These are phyloP conservation scores for Aix galericulata DNA, from an alignment of 2,113 vertebrate species.

Conservation along the genomic window DNA sequence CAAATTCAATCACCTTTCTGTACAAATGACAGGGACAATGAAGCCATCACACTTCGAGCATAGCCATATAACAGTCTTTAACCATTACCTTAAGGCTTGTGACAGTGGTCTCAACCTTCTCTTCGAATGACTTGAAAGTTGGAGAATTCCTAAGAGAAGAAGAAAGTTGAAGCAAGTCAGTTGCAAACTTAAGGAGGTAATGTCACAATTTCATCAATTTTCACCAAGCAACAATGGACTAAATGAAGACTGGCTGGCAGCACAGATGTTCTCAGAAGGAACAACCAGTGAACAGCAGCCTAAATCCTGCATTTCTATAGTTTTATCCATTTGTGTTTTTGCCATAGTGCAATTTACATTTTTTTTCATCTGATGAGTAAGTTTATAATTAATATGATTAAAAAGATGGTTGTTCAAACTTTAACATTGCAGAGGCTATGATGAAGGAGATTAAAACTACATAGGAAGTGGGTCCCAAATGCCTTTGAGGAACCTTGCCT, in stretches of 20 bases:
- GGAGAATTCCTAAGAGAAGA: slow-evolving; percentile 88
- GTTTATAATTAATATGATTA: not conserved
- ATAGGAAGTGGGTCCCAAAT: not conserved
- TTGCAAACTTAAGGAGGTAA: not conserved
- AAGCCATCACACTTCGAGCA: not conserved
- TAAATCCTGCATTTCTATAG: not conserved
- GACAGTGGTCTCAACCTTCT: slow-evolving; percentile 96
- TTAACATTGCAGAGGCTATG: not conserved
- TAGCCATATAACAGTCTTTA: not conserved
- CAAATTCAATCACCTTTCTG: not conserved
- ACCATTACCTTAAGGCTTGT: slow-evolving; percentile 90
- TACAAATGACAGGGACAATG: not conserved
- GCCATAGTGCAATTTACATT: not conserved
- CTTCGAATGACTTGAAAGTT: slow-evolving; percentile 97
- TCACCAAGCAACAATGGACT: not conserved
- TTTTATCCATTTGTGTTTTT: not conserved
- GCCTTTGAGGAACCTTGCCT: not conserved
- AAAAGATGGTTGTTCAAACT: not conserved
- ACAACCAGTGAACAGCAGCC: not conserved
- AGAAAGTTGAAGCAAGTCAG: slow-evolving; percentile 41
- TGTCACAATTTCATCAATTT: not conserved
- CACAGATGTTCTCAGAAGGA: not conserved
- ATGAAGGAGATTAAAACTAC: not conserved
- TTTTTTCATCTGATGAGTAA: not conserved
- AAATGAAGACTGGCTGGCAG: not conserved